Base-by-base conservation (phyloP, 2,797 vertebrate genomes). In the Lophius americanus region DNA sequence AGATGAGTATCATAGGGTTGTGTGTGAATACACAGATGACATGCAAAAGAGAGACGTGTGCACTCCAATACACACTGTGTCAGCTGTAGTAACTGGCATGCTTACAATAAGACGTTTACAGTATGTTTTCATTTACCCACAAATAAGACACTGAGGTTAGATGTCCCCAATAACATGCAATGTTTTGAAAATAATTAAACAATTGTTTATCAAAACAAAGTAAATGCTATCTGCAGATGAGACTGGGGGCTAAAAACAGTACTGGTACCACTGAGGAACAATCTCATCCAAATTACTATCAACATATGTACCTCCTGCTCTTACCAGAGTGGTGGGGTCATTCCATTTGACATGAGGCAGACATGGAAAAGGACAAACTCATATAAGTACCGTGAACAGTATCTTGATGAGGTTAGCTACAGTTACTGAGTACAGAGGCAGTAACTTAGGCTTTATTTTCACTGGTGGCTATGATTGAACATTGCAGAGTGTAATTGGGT, bases 301-400 rank as follows among this genome's bases (percentile, higher is more conserved):
- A 86, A 95, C 92, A 95, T 91, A 94, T 96, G 95, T 98, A 99
- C 98, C 98, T 99, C 98, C 98, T 99, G 96, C 95, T 98, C 97
- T 99, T 98, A 99, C 98, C 98, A 92, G 96, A 95, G 95, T 90
- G 93, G 92, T 93, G 96, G 95, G 94, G 94, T 95, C 95, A 96
- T 94, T 96, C 98, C 96, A 93, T 95, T 91, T 93, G 89, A 95
- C 93, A 95, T 95, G 97, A 96, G 95, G 96, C 97, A 97, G 95
- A 95, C 94, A 96, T 93, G 95, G 94, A 97, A 99, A 93, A 95
- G 86, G 52, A 99, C 95, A 99, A 95, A 96, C 91, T 95, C 89
- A 91, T 92, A 96, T 98, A 96, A 98, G 96, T 94, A 96, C 93
- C 94, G 90, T 78, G 78, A 85, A 88, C 76, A 91, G 70, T 54